These are phyloP conservation scores for Ichneumoninae sp. DNA, from an alignment of 2,888 invertebrate species.

Conservation along the genomic window DNA sequence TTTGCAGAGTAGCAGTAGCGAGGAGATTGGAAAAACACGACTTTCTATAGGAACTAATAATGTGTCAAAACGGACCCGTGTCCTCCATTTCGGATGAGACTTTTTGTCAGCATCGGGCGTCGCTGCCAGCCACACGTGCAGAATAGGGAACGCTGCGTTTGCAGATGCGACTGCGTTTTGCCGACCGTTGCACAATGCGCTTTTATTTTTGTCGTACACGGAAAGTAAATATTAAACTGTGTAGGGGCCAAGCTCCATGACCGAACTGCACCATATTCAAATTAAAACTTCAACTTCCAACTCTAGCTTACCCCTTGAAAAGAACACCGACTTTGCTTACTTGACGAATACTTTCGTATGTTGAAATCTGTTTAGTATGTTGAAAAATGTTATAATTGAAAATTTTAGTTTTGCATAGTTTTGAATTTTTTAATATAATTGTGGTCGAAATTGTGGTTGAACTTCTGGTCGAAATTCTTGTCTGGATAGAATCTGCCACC, in stretches of 20 bases:
- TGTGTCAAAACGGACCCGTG: neutral
- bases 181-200: neutral
- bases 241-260: neutral
- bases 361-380: too few species aligned
- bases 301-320: too few species aligned
- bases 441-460: too few species aligned
- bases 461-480: too few species aligned
- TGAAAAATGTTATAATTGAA: too few species aligned
- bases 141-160: neutral
- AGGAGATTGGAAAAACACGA: conserved; percentile 37
- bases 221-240: neutral
- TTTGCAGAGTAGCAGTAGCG: conserved; percentile 30
- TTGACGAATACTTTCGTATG: too few species aligned
- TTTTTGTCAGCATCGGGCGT: neutral
- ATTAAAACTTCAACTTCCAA: too few species aligned
- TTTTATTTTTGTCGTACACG: conserved; percentile 7
- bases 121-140: neutral
- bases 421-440: too few species aligned
- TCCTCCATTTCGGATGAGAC: neutral
- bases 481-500: conserved; percentile 9
- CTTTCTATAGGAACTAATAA: conserved; percentile 54
- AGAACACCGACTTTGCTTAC: too few species aligned
- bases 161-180: neutral
- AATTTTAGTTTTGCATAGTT: too few species aligned
- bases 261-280: neutral